phyloP scores from a whole-genome alignment of 1,140 invertebrate species.

The Atta colombica region DNA sequence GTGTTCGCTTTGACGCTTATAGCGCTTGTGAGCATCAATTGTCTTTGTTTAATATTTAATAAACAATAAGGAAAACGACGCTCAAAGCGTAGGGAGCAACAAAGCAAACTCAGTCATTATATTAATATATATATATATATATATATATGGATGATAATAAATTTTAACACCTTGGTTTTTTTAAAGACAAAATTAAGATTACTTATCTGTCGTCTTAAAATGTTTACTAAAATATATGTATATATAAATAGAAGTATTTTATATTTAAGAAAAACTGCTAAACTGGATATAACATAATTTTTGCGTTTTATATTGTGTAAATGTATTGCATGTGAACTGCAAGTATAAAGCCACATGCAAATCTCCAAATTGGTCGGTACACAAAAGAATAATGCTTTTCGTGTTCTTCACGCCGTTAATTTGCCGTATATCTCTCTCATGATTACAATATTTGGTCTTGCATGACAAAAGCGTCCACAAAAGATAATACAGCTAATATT shows the following conservation, averaged over 20 bases:
- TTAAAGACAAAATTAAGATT: too few relatives aligned
- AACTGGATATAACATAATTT: neutral
- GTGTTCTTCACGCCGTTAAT: slow-evolving; percentile 43
- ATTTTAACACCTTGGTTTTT: too few relatives aligned
- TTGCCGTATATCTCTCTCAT: slow-evolving; percentile 20
- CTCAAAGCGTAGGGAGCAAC: too few relatives aligned
- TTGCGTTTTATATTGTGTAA: neutral
- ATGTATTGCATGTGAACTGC: neutral
- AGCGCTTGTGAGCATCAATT: too few relatives aligned
- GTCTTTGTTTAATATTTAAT: too few relatives aligned
- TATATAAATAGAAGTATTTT: neutral
- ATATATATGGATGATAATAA: neutral
- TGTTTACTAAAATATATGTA: neutral
- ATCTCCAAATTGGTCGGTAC: slow-evolving; percentile 28
- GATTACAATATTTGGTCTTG: slow-evolving; percentile 24
- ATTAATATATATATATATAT: neutral
- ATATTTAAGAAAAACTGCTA: neutral
- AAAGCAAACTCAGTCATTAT: neutral
- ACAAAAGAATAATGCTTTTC: slow-evolving; percentile 48
- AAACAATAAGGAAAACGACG: too few relatives aligned
- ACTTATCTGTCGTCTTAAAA: neutral
- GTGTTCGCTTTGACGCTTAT: too few relatives aligned
- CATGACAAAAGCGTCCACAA: slow-evolving; percentile 47
- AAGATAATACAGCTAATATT: slow-evolving; percentile 36
- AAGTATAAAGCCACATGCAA: slow-evolving; percentile 25